Base-by-base conservation (phyloP, 1,140 invertebrate species). In the Conus betulinus region DNA sequence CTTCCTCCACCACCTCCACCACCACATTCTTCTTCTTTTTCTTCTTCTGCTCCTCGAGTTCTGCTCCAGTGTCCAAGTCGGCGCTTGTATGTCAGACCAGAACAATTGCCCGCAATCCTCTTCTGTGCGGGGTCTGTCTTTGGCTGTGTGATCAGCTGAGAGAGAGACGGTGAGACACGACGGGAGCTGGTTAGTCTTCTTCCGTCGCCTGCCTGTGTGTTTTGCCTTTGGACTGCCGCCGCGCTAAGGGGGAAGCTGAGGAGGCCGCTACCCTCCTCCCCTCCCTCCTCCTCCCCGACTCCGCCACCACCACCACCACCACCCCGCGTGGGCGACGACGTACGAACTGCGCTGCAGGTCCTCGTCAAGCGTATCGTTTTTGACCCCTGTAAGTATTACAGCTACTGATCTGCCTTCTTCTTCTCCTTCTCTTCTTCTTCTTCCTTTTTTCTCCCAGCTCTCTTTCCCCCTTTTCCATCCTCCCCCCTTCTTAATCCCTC, bases 81-180 rank as follows among this genome's bases (percentile, higher is more conserved):
- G 15, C 17, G 67, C 23, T 71, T 71, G 67, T 71, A 71, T 71
- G 79, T 39, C 79, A 52, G 51, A 23, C 5, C 4, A 13, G 79
- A 81, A 81, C 79, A 81, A 81, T 81, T 81, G 79, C 27, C 51
- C 79, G 51, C 39, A 23, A 81, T 81, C 39, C 27, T 81, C 51
- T 52, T 39, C 79, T 51, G 76, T 39, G 79, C 79, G 67, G 11
- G 67, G 67, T 23, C 67, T 60, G 67, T 71, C 67, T 81, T 51
- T 15, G 10, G 79, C 51, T 11, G 25, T 39, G 76, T 81, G 79
- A 81, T 81, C 79, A 81, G 79, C 79, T 81, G 79, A 81, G 51
- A 81, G 17, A 13, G 76, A 23, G 23, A 78, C 11, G 39, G 11
- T 7, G 17, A 23, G 51, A 23, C 10, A 13, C 39, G 39, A 10